A percentile compares a stretch with the other conserved stretches of the same genome.
Conservation (phyloP, 2,888 invertebrate species). For the Mystacides longicornis region DNA sequence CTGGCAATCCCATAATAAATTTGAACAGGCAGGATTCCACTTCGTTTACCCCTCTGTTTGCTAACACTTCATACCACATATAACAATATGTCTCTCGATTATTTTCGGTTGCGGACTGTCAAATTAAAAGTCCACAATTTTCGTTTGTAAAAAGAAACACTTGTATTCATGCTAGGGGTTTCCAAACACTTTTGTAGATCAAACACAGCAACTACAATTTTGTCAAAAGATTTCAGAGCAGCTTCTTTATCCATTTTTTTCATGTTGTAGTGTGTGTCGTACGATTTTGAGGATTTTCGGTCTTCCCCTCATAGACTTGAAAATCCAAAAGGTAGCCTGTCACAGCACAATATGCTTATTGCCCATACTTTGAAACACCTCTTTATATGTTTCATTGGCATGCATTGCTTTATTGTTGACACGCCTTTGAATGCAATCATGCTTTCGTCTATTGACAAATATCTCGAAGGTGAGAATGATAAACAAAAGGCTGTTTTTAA, state of each 20-base stretch:
- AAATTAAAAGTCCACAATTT: conserved; percentile 17
- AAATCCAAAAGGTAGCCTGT: no score
- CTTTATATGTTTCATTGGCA: conserved; percentile 27
- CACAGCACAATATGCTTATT: no score
- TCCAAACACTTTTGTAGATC: neutral
- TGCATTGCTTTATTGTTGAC: conserved; percentile 26
- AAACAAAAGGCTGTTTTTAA: neutral
- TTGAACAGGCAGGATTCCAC: conserved; percentile 12
- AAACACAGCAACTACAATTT: no score
- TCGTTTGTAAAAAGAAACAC: conserved; percentile 9
- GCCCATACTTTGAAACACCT: conserved; percentile 27
- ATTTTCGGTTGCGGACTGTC: conserved; percentile 3
- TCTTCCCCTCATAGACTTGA: no score
- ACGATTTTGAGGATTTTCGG: no score
- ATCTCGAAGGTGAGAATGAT: conserved; percentile 17
- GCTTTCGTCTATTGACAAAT: conserved; percentile 26
- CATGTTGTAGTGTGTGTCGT: no score
- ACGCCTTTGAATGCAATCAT: conserved; percentile 27
- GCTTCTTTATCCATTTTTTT: no score
- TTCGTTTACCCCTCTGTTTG: conserved; percentile 6
- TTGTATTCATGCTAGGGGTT: neutral
- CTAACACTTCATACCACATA: conserved; percentile 15
- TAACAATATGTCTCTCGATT: conserved; percentile 1
- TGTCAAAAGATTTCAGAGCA: no score
- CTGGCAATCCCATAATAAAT: conserved; percentile 7